These are phyloP conservation scores for Furcula furcula DNA, from an alignment of 2,888 invertebrate genomes.

Conservation along the genomic window DNA sequence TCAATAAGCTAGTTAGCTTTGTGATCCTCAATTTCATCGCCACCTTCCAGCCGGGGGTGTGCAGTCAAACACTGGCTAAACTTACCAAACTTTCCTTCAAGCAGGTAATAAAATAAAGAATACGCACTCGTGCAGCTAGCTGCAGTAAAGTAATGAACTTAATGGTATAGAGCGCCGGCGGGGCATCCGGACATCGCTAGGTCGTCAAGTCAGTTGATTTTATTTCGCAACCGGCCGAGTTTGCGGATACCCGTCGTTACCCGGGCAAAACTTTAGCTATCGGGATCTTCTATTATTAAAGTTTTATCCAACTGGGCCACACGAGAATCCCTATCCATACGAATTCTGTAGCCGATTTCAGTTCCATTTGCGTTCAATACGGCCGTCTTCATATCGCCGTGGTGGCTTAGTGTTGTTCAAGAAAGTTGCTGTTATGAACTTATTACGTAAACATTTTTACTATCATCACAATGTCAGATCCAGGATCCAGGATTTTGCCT, in stretches of 20 bases:
- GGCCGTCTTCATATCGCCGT: neutral
- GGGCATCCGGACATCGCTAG: conserved; percentile 10
- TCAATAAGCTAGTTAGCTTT: too few species aligned
- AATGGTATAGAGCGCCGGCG: conserved; percentile 16
- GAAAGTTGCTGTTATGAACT: neutral
- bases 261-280: conserved; percentile 55
- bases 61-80: too few species aligned
- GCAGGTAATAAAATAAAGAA: neutral
- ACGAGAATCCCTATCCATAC: conserved; percentile 42
- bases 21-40: too few species aligned
- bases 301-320: conserved; percentile 57
- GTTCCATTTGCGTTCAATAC: conserved; percentile 22
- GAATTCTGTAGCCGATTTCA: conserved; percentile 33
- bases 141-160: conserved; percentile 16
- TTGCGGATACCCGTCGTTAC: conserved; percentile 50
- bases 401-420: neutral
- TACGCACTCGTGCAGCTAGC: conserved; percentile 5
- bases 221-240: conserved; percentile 50
- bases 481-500: conserved; percentile 56
- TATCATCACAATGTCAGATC: too few species aligned
- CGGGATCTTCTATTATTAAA: conserved; percentile 64
- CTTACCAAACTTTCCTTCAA: too few species aligned
- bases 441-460: neutral
- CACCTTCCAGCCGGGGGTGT: too few species aligned
- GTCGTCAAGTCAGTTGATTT: conserved; percentile 46